Percentiles rank a stretch among this genome's conserved stretches.
These are phyloP conservation scores for Camelus dromedarius DNA, from an alignment of 2,113 vertebrate species.

Conservation along the genomic window DNA sequence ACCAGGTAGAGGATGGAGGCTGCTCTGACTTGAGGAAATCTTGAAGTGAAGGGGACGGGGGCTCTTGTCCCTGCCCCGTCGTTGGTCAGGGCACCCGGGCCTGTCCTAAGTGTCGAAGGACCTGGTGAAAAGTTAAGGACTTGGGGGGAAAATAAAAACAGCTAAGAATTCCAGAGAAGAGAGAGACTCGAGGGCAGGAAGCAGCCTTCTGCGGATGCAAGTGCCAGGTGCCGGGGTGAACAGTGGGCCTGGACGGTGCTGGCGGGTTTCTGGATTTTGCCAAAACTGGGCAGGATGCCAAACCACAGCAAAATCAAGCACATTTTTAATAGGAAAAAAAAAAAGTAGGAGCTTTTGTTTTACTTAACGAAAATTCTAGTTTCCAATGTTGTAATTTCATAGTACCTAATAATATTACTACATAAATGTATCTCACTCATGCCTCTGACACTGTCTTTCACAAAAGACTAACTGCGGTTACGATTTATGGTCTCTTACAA, in stretches of 20 bases:
- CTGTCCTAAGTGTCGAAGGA: background rate
- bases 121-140: background rate
- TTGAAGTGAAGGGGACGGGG: background rate
- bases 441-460: background rate
- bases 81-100: background rate
- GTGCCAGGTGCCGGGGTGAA: rapidly evolving
- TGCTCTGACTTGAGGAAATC: background rate
- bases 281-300: background rate
- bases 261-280: background rate
- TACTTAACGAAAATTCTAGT: background rate
- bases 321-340: background rate
- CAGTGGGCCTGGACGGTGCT: background rate
- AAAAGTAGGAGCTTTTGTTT: background rate
- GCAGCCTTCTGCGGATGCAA: background rate
- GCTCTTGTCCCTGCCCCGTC: background rate
- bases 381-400: slow-evolving; percentile 3
- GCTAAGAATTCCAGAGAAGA: background rate
- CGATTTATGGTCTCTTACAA: background rate
- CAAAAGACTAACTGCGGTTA: background rate
- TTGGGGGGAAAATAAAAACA: background rate
- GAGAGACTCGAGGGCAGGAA: rapidly evolving
- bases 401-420: background rate
- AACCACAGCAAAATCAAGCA: background rate
- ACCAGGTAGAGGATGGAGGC: background rate
- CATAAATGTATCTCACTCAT: background rate